Evolutionary conservation across 2,888 invertebrate species (phyloP).

Genomic region (Polyploca ridens): DNA sequence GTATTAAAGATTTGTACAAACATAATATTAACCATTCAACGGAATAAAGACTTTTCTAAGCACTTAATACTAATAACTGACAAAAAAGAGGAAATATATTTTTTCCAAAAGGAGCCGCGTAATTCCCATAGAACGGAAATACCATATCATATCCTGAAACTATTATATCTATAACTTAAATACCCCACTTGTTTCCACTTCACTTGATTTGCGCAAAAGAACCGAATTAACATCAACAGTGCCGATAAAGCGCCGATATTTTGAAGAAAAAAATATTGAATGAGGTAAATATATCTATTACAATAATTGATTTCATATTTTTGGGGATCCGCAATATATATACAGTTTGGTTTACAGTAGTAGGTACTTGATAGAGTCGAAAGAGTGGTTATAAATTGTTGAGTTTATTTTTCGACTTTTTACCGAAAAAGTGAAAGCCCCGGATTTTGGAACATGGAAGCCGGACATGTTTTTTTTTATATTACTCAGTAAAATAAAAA

Average conservation of each 20-base stretch:
- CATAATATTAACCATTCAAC: neutral
- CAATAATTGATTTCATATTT: slow-evolving; percentile 23
- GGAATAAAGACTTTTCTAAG: neutral
- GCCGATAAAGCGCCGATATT: slow-evolving; percentile 47
- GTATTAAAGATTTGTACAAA: no score
- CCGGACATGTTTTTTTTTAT: no score
- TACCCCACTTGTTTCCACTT: slow-evolving; percentile 69
- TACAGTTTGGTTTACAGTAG: no score
- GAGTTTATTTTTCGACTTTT: no score
- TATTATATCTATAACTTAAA: slow-evolving; percentile 54
- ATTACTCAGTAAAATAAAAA: no score
- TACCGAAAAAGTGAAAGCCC: no score
- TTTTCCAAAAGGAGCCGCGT: slow-evolving; percentile 53
- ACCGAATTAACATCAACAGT: slow-evolving; percentile 43
- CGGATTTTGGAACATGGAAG: no score
- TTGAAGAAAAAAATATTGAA: slow-evolving; percentile 41
- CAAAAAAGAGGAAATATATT: slow-evolving; percentile 61
- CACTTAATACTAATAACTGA: slow-evolving; percentile 13
- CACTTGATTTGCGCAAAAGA: slow-evolving; percentile 70
- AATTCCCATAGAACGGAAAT: slow-evolving; percentile 68
- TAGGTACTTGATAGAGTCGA: no score
- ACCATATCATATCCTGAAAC: slow-evolving; percentile 72
- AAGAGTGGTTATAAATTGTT: no score
- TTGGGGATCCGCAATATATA: neutral
- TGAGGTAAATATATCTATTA: slow-evolving; percentile 49